A percentile compares a stretch with the other conserved stretches of the same genome.
phyloP scores from a whole-genome alignment of 2,888 invertebrate species.

The Zonitis immaculata region DNA sequence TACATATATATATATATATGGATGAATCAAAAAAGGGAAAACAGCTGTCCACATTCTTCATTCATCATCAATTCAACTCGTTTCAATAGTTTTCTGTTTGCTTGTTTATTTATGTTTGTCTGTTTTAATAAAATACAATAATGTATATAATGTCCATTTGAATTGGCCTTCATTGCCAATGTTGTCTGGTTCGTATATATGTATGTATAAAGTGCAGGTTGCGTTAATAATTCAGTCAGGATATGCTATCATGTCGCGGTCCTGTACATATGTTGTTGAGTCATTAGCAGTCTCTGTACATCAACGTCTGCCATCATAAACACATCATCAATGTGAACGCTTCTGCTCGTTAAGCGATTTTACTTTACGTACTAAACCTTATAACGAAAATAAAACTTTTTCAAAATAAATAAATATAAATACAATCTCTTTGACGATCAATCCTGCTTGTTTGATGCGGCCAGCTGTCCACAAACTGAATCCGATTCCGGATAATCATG shows the following conservation, averaged over 20 bases:
- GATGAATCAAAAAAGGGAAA: slow-evolving; percentile 30
- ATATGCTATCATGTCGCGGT: too few relatives aligned
- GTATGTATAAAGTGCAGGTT: slow-evolving; percentile 38
- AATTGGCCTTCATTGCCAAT: slow-evolving; percentile 9
- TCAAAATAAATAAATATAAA: neutral
- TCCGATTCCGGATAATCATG: neutral
- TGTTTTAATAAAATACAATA: too few relatives aligned
- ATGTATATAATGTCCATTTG: neutral
- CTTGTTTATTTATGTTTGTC: too few relatives aligned
- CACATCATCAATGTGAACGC: slow-evolving; percentile 40
- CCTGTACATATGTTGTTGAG: slow-evolving; percentile 45
- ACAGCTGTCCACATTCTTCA: slow-evolving; percentile 33
- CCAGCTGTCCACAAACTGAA: neutral
- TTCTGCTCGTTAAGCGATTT: slow-evolving; percentile 35
- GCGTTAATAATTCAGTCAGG: slow-evolving; percentile 43
- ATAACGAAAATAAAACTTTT: neutral
- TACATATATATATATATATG: too few relatives aligned
- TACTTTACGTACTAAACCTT: neutral
- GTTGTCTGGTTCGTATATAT: slow-evolving; percentile 7
- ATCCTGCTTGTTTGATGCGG: too few relatives aligned
- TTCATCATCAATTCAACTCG: slow-evolving; percentile 11
- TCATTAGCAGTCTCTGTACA: slow-evolving; percentile 45
- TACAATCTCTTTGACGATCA: neutral
- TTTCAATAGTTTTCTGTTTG: neutral
- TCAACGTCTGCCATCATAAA: slow-evolving; percentile 46